Evolutionary conservation across 2,888 invertebrate genomes (phyloP).

Genomic region (Lasioglossum zephyrum): DNA sequence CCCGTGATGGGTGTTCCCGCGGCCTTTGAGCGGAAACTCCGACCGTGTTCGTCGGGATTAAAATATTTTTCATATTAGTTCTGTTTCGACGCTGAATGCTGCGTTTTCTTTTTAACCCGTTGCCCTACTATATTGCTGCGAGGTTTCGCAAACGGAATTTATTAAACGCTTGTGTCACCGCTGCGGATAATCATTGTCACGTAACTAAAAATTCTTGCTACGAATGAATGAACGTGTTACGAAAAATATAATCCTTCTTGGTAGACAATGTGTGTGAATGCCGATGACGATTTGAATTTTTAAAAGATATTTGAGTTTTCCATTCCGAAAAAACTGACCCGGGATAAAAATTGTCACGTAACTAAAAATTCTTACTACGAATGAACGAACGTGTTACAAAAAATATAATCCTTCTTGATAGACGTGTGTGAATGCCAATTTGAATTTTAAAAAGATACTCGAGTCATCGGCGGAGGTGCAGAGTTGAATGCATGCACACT

Average conservation of each 20-base stretch:
- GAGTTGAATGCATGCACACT: no score
- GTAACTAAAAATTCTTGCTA: neutral
- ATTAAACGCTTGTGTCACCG: neutral
- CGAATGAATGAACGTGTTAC: neutral
- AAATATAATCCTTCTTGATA: no score
- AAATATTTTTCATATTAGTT: conserved; percentile 23
- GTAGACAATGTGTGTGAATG: no score
- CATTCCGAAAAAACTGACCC: no score
- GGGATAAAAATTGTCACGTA: neutral
- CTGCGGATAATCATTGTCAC: neutral
- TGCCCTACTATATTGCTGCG: neutral
- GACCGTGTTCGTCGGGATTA: neutral
- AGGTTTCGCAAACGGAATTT: neutral
- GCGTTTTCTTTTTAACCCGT: neutral
- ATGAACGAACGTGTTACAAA: neutral
- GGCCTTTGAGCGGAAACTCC: neutral
- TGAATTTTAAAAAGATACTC: no score
- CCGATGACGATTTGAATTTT: no score
- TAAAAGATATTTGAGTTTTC: no score
- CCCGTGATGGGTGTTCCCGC: neutral
- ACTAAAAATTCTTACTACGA: neutral
- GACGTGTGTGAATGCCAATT: no score
- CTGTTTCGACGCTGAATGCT: neutral
- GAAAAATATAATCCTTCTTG: no score
- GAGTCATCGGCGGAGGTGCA: no score